Evolutionary conservation across 2,113 vertebrate species (phyloP).

Genomic region (Chaetorhynchus papuensis): DNA sequence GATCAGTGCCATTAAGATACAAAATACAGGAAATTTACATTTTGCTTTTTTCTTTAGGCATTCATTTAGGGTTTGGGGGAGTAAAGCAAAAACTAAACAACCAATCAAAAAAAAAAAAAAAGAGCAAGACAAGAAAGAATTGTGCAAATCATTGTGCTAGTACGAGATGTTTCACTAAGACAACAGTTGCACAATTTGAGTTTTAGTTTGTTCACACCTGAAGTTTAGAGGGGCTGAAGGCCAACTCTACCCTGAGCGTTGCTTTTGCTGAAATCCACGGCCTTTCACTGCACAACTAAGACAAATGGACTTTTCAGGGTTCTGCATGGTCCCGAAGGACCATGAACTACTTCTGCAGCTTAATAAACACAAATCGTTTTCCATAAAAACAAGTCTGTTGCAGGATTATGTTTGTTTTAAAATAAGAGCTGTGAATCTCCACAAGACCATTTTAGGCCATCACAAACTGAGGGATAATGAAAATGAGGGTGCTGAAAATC

Average conservation of each 20-base stretch:
- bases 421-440: neutral
- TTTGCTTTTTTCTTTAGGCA: neutral
- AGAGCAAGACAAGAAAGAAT: neutral
- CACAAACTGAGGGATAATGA: neutral
- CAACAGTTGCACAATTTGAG: neutral
- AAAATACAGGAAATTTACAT: neutral
- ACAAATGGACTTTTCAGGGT: neutral
- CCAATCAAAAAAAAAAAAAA: neutral
- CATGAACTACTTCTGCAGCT: neutral
- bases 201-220: neutral
- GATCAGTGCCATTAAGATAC: neutral
- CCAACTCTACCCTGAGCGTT: neutral
- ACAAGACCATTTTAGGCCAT: neutral
- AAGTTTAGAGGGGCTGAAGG: neutral
- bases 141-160: neutral
- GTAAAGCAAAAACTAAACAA: neutral
- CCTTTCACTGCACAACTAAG: neutral
- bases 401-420: neutral
- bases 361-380: neutral
- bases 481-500: neutral
- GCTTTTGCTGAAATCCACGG: neutral
- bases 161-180: neutral
- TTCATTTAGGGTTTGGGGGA: neutral
- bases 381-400: neutral
- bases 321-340: neutral